These are phyloP conservation scores for Crocidura indochinensis DNA, from an alignment of 2,797 vertebrate genomes.

Conservation along the genomic window DNA sequence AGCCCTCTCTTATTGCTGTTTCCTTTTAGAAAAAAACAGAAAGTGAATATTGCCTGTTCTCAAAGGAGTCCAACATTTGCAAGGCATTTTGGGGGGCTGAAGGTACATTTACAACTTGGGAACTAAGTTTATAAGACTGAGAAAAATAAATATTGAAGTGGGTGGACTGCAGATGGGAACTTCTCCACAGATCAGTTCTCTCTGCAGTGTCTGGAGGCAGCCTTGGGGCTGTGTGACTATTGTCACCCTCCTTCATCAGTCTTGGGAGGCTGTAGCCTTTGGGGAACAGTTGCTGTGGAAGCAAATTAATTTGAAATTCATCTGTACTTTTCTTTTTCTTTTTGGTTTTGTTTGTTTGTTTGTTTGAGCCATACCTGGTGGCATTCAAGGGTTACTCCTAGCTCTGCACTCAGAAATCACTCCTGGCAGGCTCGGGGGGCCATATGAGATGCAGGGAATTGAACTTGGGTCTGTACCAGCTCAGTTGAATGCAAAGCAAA, in stretches of 20 bases:
- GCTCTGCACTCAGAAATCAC: too few species aligned
- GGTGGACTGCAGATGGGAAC: background rate
- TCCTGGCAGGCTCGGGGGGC: too few species aligned
- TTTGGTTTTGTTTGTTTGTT: too few species aligned
- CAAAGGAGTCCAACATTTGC: background rate
- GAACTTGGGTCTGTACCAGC: too few species aligned
- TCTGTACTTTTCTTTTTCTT: too few species aligned
- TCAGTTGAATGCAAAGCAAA: too few species aligned
- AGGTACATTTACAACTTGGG: background rate
- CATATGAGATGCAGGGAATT: too few species aligned
- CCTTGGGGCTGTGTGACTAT: too few species aligned
- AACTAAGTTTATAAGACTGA: background rate
- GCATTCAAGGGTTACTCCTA: too few species aligned
- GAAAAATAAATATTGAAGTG: background rate
- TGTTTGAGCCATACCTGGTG: too few species aligned
- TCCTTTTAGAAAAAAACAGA: background rate
- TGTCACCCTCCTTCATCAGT: background rate
- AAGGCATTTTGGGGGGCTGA: background rate
- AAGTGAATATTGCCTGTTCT: slow-evolving; percentile 1
- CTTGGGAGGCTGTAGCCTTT: slow-evolving; percentile 63
- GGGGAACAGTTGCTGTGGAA: slow-evolving; percentile 62
- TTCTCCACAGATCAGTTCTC: background rate
- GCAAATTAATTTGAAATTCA: slow-evolving; percentile 3
- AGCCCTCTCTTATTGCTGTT: background rate
- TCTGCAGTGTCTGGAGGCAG: background rate